Base-by-base conservation (phyloP, 2,888 invertebrate genomes). In the Noctua janthina region DNA sequence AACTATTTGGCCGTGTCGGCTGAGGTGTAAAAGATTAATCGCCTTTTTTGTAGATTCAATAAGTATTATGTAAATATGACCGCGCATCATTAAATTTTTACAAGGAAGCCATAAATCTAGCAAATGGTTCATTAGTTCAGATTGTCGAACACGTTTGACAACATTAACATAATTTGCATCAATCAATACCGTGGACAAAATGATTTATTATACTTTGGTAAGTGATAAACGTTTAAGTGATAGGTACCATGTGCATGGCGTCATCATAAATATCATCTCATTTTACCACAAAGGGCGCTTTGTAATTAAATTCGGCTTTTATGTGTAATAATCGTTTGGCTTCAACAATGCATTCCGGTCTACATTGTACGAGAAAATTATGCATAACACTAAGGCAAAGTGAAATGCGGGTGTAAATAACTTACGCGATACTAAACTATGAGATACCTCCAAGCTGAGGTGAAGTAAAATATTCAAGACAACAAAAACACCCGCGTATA, bases 21-120 rank as follows among this genome's bases (percentile, higher is more conserved):
- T 85, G 69, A 85, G 85, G 76, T 82, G 72, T 71, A 7, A 76
- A 72, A 76, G 78, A 87, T 80, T 73, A 88, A 82, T 86, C n/a
- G 67, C 23, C 46, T 59, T 85, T 85, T 88, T 86, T 80, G 80
- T 76, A 54, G 54, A 78, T 79, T 78, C 79, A 64, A 80, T 79
- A 78, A 67, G 68, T 78, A 78, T 80, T 78, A 80, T 82, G 76
- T 78, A 78, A 86, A 86, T 82, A 79, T 74, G 64, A 64, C 15
- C 23, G 69, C 75, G 79, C 81, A 79, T 85, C 59, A 89, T 91
- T 85, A 83, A 77, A 77, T 78, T 82, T 87, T 83, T 83, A 86
- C 84, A 79, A 84, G 85, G 84, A 82, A 78, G 75, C 75, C 56
- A 90, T 91, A 89, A 91, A 91, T 91, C 79, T 80, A 76, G 82